Evolutionary conservation across 2,888 invertebrate species (phyloP).

Genomic region (Hemaris fuciformis): DNA sequence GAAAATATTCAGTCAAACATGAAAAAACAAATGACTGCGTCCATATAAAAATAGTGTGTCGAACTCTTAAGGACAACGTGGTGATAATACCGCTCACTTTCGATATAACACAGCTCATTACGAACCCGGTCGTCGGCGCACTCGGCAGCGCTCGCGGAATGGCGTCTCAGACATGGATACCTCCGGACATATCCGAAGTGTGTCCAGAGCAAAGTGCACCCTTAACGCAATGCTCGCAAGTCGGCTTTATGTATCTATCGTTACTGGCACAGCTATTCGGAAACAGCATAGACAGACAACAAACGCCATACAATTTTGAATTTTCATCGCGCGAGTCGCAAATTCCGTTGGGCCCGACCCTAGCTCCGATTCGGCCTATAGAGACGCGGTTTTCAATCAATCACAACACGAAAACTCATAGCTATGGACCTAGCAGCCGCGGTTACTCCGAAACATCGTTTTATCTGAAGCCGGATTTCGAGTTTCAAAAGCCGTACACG

Average conservation of each 20-base stretch:
- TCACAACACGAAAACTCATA: slow-evolving; percentile 36
- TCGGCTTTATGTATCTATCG: slow-evolving; percentile 81
- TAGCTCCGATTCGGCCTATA: not conserved
- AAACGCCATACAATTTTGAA: slow-evolving; percentile 8
- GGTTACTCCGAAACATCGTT: slow-evolving; percentile 43
- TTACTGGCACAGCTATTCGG: slow-evolving; percentile 82
- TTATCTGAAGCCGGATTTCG: slow-evolving; percentile 40
- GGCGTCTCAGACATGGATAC: slow-evolving; percentile 70
- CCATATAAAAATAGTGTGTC: not conserved
- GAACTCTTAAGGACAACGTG: not conserved
- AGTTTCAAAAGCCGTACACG: slow-evolving; percentile 20
- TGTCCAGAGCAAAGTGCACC: slow-evolving; percentile 78
- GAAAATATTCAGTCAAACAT: too few species aligned
- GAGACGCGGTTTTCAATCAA: slow-evolving; percentile 31
- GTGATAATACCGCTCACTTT: slow-evolving; percentile 3
- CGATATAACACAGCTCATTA: slow-evolving; percentile 4
- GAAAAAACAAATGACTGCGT: not conserved
- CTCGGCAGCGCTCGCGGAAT: slow-evolving; percentile 29
- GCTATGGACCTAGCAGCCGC: slow-evolving; percentile 40
- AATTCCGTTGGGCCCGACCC: not conserved
- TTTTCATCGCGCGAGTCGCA: not conserved
- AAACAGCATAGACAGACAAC: slow-evolving; percentile 61
- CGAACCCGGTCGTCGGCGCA: not conserved
- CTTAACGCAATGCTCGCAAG: slow-evolving; percentile 81
- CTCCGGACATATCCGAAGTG: slow-evolving; percentile 78